Base-by-base conservation (phyloP, 2,888 invertebrate species). In the Orthonychiurus folsomi region DNA sequence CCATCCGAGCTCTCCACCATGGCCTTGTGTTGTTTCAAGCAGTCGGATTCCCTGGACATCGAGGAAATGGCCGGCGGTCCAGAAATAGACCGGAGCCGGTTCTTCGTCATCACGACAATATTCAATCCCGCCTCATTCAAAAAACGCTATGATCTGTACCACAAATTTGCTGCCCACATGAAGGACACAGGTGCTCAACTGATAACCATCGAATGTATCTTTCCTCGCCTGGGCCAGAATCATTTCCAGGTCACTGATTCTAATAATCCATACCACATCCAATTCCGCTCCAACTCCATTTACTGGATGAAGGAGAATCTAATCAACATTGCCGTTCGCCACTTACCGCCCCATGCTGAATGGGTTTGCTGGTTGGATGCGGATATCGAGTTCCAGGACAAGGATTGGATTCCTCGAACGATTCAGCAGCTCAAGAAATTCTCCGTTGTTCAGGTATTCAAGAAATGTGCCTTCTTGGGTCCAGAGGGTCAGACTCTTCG, bases 231-330 rank as follows among this genome's bases (percentile, higher is more conserved):
- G 18, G 50, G 37, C 25, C 63, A 63, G 50, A 9, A 1, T 2
- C n/a, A 56, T 25, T 63, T 60, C 59, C 63, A 60, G 48, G 60
- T 60, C 2, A 63, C 63, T 1, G 21, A 60, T 66, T 69, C 25
- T 53, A 15, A 62, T 60, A 50, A 57, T 18, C 27, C 24, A 57
- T 25, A 26, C 18, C 48, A 61, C 25, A 26, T 50, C n/a, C 24
- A 55, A 59, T 25, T 59, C 50, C 2, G 18, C 26, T 63, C 47
- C 3, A 56, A 53, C 23, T 56, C 56, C 15, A 20, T 56, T 24
- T 25, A 56, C 20, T 56, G 56, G 56, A 56, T 56, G 56, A 56
- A 56, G 25, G 56, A 56, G 27, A 25, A 23, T 58, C 26, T 48
- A 48, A 58, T 58, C 47, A 28, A 48, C 47, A 47, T 58, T 21